Conservation (phyloP, 64 coral and sea anemone species). For the Platygyra sinensis region DNA sequence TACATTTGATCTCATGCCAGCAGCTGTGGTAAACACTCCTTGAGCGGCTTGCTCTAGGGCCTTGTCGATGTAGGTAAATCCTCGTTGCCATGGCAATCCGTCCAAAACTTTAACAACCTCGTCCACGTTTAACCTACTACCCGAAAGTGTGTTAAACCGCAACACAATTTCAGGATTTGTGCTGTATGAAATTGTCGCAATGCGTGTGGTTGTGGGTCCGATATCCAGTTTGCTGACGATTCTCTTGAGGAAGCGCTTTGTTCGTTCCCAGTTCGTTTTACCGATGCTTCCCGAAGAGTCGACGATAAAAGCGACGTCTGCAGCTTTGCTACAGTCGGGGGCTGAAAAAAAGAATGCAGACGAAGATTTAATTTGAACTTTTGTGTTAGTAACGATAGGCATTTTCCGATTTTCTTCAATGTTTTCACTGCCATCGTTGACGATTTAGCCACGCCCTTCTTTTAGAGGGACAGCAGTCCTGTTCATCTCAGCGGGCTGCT, state of each 20-base stretch:
- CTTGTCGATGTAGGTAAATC: slow-evolving; percentile 60
- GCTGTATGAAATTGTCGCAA: slow-evolving; percentile 53
- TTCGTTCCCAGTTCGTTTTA: slow-evolving; percentile 56
- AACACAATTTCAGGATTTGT: slow-evolving; percentile 21
- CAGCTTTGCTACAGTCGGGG: neutral
- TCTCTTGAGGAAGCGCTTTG: slow-evolving; percentile 27
- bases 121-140: neutral
- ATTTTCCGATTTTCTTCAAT: too few species aligned
- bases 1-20: slow-evolving; percentile 52
- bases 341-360: neutral
- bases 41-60: slow-evolving; percentile 15
- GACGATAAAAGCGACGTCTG: slow-evolving; percentile 54
- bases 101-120: slow-evolving; percentile 16
- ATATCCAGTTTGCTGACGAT: slow-evolving; percentile 35
- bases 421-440: too few species aligned
- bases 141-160: slow-evolving; percentile 24
- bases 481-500: too few species aligned
- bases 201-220: slow-evolving; percentile 13
- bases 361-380: too few species aligned
- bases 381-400: too few species aligned
- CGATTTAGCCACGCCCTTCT: too few species aligned
- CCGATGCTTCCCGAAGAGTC: slow-evolving; percentile 73
- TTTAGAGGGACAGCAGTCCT: too few species aligned
- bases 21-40: slow-evolving; percentile 13
- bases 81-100: slow-evolving; percentile 15